These are phyloP conservation scores for Acanthiza pusilla DNA, from an alignment of 2,797 vertebrate species.

Conservation along the genomic window DNA sequence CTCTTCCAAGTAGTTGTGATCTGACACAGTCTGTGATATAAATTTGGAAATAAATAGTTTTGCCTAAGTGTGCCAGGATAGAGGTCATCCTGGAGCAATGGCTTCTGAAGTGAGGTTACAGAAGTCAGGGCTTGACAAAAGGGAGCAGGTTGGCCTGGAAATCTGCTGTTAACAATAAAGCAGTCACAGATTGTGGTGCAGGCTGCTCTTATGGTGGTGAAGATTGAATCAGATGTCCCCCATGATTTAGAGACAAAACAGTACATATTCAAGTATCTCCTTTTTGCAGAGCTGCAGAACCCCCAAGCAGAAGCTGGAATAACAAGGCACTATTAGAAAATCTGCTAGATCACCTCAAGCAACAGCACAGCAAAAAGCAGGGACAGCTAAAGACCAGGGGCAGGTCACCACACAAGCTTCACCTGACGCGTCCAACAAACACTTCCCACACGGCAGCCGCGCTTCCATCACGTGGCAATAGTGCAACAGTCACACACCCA, in stretches of 20 bases:
- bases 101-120: background rate
- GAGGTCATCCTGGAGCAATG: accelerated
- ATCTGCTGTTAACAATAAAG: background rate
- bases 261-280: background rate
- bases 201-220: background rate
- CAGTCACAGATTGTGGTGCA: background rate
- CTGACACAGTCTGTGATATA: background rate
- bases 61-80: accelerated
- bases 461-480: accelerated
- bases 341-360: background rate
- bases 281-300: background rate
- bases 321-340: background rate
- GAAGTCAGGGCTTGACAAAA: background rate
- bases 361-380: background rate
- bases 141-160: background rate
- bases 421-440: background rate
- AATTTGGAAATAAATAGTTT: background rate
- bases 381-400: background rate
- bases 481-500: accelerated
- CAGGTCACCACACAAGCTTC: background rate
- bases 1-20: background rate
- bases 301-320: background rate
- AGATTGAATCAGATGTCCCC: background rate
- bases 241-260: background rate
- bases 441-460: accelerated